Conservation (phyloP, 2,113 vertebrate species). For the Copsychus sechellarum region DNA sequence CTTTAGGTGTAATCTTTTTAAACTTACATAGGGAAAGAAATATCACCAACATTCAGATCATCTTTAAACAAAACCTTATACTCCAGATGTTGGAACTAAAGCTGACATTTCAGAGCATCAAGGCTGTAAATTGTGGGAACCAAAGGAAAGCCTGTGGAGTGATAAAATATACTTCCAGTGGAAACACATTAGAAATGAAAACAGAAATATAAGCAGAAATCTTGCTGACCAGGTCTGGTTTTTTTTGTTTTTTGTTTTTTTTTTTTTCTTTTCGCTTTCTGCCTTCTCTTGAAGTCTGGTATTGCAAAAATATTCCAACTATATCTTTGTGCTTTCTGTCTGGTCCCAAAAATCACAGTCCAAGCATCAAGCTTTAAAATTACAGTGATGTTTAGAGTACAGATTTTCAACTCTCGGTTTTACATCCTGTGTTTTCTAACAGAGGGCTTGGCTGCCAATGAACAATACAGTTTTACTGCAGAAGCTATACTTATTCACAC, state of each 20-base stretch:
- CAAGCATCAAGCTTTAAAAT: neutral
- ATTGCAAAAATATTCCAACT: neutral
- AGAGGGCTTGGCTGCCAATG: neutral
- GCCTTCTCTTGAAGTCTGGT: neutral
- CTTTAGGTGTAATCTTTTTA: neutral
- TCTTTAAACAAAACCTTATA: neutral
- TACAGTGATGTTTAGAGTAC: neutral
- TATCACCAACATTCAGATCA: neutral
- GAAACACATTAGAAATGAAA: neutral
- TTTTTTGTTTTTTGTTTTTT: no score
- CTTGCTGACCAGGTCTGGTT: neutral
- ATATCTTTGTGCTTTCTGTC: neutral
- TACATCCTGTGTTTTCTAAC: neutral
- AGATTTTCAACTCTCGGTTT: neutral
- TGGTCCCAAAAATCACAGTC: neutral
- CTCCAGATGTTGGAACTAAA: neutral
- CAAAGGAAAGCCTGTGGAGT: neutral
- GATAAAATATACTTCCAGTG: neutral
- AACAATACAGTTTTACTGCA: neutral
- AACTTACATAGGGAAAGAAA: neutral
- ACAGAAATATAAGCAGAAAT: conserved; percentile 3
- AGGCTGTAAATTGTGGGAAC: neutral
- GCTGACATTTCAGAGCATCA: neutral
- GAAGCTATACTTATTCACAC: neutral
- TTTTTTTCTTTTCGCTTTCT: neutral